A percentile compares a stretch with the other conserved stretches of the same genome.
Evolutionary conservation across 2,888 invertebrate species (phyloP).

Genomic region (Pycnomerus fuliginosus): DNA sequence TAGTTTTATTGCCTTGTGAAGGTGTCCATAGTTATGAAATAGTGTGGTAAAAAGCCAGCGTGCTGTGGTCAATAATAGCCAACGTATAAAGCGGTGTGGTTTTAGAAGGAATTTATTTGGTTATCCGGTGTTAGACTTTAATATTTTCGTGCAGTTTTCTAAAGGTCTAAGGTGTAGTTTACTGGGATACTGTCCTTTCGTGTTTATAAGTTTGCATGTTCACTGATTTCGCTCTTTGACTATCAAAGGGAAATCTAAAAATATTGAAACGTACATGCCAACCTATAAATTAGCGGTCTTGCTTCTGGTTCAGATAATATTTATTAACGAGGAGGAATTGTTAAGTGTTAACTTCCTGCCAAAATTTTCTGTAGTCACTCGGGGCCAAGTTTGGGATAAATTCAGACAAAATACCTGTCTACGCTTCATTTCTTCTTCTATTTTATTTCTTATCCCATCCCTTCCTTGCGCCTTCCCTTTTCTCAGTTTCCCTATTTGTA

Average conservation of each 20-base stretch:
- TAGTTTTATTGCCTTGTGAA: too few species aligned
- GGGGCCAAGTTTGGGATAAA: too few species aligned
- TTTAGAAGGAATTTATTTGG: conserved; percentile 22
- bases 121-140: conserved; percentile 25
- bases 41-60: conserved; percentile 4
- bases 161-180: conserved; percentile 30
- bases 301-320: too few species aligned
- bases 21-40: conserved; percentile 5
- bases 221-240: conserved; percentile 35
- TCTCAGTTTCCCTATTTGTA: too few species aligned
- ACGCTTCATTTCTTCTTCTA: too few species aligned
- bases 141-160: conserved; percentile 28
- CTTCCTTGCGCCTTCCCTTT: too few species aligned
- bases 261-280: conserved; percentile 35
- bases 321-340: too few species aligned
- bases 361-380: too few species aligned
- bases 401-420: too few species aligned
- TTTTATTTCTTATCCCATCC: too few species aligned
- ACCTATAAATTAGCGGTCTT: conserved; percentile 32
- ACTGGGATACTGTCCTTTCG: conserved; percentile 33
- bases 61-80: conserved; percentile 12
- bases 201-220: conserved; percentile 33
- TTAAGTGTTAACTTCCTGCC: too few species aligned
- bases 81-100: conserved; percentile 14
- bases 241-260: conserved; percentile 36